These are phyloP conservation scores for Neotoma lepida DNA, from an alignment of 2,113 vertebrate species.

Conservation along the genomic window DNA sequence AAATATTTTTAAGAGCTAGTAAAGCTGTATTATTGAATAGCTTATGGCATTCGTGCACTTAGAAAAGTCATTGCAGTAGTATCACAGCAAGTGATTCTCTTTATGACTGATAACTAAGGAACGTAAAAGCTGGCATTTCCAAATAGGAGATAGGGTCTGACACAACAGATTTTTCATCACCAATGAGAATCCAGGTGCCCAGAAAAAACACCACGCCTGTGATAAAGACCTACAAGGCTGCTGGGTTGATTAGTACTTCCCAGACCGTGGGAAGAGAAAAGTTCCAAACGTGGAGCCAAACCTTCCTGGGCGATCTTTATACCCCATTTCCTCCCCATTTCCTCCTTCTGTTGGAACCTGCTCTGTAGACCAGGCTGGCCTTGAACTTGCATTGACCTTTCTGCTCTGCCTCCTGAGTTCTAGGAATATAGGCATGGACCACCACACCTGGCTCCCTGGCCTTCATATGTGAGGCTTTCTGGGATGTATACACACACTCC, in stretches of 20 bases:
- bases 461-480: neutral
- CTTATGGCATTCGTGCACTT: neutral
- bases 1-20: slow-evolving; percentile 43
- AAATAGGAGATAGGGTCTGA: slow-evolving; percentile 22
- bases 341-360: neutral
- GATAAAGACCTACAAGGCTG: neutral
- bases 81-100: slow-evolving; percentile 14
- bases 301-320: neutral
- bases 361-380: neutral
- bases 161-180: neutral
- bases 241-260: neutral
- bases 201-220: neutral
- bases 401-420: neutral
- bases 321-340: no score
- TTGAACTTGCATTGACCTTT: neutral
- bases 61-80: neutral
- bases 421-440: no score
- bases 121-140: slow-evolving; percentile 36
- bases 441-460: neutral
- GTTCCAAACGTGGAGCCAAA: neutral
- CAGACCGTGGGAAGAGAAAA: neutral
- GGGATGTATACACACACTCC: neutral
- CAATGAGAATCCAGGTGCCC: neutral
- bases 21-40: slow-evolving; percentile 36
- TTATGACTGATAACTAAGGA: slow-evolving; percentile 28